Evolutionary conservation across 1,140 invertebrate genomes (phyloP), one percentile per base, ranked within the genome.

Genomic region (Lasioglossum albipes): DNA sequence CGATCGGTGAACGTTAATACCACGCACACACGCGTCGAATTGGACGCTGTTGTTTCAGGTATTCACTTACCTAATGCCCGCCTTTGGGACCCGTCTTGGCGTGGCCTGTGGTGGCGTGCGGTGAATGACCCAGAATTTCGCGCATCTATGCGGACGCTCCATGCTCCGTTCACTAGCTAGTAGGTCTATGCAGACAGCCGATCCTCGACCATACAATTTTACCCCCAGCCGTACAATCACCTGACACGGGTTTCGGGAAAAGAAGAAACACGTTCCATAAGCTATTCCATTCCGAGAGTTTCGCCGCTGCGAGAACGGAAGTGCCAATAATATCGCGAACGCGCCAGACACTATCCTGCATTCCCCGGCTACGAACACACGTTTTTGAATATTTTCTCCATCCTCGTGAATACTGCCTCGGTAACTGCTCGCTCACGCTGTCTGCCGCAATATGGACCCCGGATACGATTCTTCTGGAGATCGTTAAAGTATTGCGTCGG

Each of bases 1-100:
- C 57, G 59, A 79, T 80, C 73, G 84, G 69, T 80, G 79, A 69
- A 80, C 79, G 85, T 83, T 86, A 85, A 81, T 78, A 66, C 67
- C 67, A 45, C 74, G 52, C 64, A 66, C n/a, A 13, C 64, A 54
- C 68, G 61, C 67, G 41, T 82, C 84, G 75, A 86, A 86, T 85
- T 79, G 80, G 68, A 85, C 52, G 70, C 42, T 59, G 52, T 85
- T 86, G 84, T 75, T 71, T 45, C n/a, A 42, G n/a, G 36, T 27
- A 75, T 79, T 83, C 76, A 70, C 84, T 74, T 78, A 70, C 84
- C 71, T 78, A 79, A 86, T 79, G 70, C 54, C 27, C 18, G 72
- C 81, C 72, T 75, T 69, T 73, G 71, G 72, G 79, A 75, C 52
- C 79, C 20, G 42, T 75, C 65, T 75, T 62, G 62, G 65, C 62